Conservation (phyloP, 2,113 vertebrate species). For the Oncorhynchus keta region DNA sequence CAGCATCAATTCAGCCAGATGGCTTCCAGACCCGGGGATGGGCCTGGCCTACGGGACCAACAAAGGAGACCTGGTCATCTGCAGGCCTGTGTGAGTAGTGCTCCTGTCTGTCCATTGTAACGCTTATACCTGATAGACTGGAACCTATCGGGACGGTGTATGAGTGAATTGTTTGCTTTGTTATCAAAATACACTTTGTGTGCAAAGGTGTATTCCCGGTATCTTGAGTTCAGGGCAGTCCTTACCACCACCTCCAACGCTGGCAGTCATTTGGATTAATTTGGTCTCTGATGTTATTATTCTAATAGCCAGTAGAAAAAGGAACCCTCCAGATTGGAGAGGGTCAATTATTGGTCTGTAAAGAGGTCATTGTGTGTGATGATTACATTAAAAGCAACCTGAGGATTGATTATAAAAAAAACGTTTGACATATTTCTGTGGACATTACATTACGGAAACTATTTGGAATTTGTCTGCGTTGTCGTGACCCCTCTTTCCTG, state of each 20-base stretch:
- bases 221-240: not conserved
- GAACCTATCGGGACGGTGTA: too few relatives aligned
- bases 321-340: slow-evolving; percentile 50
- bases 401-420: too few relatives aligned
- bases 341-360: slow-evolving; percentile 48
- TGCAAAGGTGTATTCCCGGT: not conserved
- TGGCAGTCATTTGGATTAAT: not conserved
- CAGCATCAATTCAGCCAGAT: slow-evolving; percentile 98
- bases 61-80: slow-evolving; percentile 98
- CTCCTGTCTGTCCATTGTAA: not conserved
- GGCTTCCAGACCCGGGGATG: slow-evolving; percentile 94
- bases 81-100: slow-evolving; percentile 95
- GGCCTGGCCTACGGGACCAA: slow-evolving; percentile 98
- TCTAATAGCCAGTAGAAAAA: slow-evolving; percentile 35
- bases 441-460: too few relatives aligned
- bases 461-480: too few relatives aligned
- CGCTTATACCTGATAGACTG: not conserved
- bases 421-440: too few relatives aligned
- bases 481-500: too few relatives aligned
- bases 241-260: not conserved
- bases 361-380: slow-evolving; percentile 28
- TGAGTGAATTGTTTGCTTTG: too few relatives aligned
- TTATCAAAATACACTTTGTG: not conserved
- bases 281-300: slow-evolving; percentile 45
- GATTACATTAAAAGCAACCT: slow-evolving; percentile 14